These are phyloP conservation scores for Halcyon smyrnensis DNA, from an alignment of 2,797 vertebrate species.

Conservation along the genomic window DNA sequence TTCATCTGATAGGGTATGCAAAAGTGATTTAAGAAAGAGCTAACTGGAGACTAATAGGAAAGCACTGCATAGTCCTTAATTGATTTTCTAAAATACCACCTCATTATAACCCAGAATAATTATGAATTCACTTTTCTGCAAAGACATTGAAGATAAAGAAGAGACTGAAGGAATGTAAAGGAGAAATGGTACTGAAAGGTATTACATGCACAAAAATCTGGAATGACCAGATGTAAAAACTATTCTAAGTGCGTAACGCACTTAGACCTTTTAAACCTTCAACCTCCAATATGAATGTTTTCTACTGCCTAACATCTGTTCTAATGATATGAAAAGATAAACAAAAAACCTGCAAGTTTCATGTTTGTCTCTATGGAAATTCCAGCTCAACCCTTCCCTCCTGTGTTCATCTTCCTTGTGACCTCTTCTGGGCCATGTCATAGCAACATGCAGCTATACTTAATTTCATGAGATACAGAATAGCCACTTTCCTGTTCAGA, in stretches of 20 bases:
- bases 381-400: neutral
- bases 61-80: neutral
- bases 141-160: neutral
- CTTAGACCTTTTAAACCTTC: neutral
- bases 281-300: neutral
- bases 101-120: neutral
- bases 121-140: neutral
- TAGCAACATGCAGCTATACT: neutral
- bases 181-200: neutral
- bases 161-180: neutral
- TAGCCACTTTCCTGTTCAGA: neutral
- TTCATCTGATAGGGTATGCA: neutral
- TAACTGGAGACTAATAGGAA: neutral
- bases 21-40: neutral
- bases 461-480: neutral
- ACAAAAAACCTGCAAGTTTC: neutral
- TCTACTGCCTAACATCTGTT: neutral
- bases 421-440: neutral
- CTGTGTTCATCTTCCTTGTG: neutral
- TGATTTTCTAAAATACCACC: neutral
- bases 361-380: neutral
- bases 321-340: neutral
- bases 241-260: neutral
- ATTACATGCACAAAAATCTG: neutral
- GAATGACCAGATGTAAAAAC: neutral